Base-by-base conservation (phyloP, 2,888 invertebrate species). In the Drosophila hamatofila region DNA sequence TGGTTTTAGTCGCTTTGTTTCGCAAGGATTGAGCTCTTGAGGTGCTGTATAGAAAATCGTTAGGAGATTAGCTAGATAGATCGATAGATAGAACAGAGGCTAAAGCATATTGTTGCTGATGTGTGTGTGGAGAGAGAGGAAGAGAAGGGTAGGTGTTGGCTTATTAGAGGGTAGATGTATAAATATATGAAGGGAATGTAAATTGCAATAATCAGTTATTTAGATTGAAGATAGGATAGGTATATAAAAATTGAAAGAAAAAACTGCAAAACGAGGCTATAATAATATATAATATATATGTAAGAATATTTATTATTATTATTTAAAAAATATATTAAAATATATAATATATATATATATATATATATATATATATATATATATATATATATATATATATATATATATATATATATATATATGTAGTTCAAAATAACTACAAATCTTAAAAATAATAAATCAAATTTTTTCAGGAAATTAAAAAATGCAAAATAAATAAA, bases 1-100 rank as follows among this genome's bases (percentile, higher is more conserved):
- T 33, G 60, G 69, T 23, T 30, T 71, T 84, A 70, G 66, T 12
- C 33, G 58, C 62, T 46, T 72, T 73, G 61, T 73, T 44, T 16
- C 30, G 23, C 61, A 46, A 57, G 73, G 59, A 59, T 59, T 64
- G 27, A 52, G 69, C 55, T 61, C 59, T 62, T 25, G 60, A 59
- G 59, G 35, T 68, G 39, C 25, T 55, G 41, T 14, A 63, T 52
- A 51, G 12, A 61, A 25, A 33, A 75, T 61, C 23, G 27, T 37
- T 39, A 59, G 30, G 62, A n/a, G 54, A 54, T 54, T 21, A 46
- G 70, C 39, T 63, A 42, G 14, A 21, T 44, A 42, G 37, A 18
- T 52, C 54, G 44, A 18, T 11, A 41, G 18, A 41, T 18, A 41
- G 18, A 21, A 14, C 33, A 16, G 21, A 3, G 37, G n/a, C 23